phyloP scores from a whole-genome alignment of 1,140 invertebrate species.

The Ectropis grisescens region DNA sequence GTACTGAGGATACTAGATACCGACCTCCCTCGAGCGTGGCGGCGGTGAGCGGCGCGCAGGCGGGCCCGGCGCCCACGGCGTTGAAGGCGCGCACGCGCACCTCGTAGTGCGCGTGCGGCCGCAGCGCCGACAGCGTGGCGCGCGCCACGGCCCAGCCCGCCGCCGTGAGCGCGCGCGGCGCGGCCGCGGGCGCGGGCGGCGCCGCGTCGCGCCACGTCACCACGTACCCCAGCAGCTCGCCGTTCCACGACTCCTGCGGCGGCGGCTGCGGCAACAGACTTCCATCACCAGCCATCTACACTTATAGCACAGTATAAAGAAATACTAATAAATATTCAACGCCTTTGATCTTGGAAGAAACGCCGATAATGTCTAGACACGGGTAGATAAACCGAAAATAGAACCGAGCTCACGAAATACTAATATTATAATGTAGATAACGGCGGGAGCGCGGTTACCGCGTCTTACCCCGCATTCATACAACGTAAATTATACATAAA shows the following conservation, averaged over 20 bases:
- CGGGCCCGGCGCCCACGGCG: slow-evolving; percentile 85
- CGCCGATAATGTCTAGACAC: too few species aligned
- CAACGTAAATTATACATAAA: too few species aligned
- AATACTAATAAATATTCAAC: too few species aligned
- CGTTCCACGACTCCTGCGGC: slow-evolving; percentile 83
- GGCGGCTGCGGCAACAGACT: slow-evolving; percentile 70
- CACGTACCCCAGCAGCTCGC: slow-evolving; percentile 85
- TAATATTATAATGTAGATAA: too few species aligned
- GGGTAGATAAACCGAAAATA: too few species aligned
- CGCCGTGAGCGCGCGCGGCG: slow-evolving; percentile 62
- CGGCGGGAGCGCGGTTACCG: too few species aligned
- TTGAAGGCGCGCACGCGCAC: slow-evolving; percentile 89
- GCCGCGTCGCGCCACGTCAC: slow-evolving; percentile 72
- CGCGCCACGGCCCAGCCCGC: slow-evolving; percentile 75
- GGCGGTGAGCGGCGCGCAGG: slow-evolving; percentile 79
- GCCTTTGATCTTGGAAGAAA: too few species aligned
- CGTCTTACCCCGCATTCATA: too few species aligned
- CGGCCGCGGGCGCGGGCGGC: slow-evolving; percentile 17
- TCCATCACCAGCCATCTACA: too few species aligned
- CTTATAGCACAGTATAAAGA: too few species aligned
- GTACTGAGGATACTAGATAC: too few species aligned
- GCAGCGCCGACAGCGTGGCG: slow-evolving; percentile 67
- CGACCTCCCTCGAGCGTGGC: slow-evolving; percentile 90
- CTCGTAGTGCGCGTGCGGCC: slow-evolving; percentile 85
- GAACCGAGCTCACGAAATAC: too few species aligned